phyloP scores from a whole-genome alignment of 2,113 vertebrate species.

The Stegostoma tigrinum region DNA sequence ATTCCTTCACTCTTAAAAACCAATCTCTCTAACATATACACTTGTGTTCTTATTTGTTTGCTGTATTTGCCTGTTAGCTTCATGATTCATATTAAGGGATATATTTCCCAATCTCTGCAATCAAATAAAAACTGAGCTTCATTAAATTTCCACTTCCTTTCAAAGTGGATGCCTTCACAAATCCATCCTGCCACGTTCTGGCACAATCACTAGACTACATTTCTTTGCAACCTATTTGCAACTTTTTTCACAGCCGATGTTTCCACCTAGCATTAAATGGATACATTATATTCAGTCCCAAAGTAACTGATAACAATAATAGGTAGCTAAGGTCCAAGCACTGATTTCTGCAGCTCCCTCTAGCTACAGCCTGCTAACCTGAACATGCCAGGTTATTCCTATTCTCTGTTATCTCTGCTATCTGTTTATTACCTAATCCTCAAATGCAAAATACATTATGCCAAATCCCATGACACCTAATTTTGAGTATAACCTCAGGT shows the following conservation, averaged over 20 bases:
- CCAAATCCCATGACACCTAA: too few species aligned
- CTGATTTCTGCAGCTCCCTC: too few species aligned
- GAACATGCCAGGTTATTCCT: too few species aligned
- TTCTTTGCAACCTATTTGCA: not conserved
- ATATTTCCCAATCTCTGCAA: not conserved
- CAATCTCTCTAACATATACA: not conserved
- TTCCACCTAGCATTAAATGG: not conserved
- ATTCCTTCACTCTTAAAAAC: not conserved
- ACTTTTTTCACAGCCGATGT: not conserved
- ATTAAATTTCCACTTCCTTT: not conserved
- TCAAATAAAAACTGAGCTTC: not conserved
- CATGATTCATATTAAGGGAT: not conserved
- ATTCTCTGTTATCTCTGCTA: too few species aligned
- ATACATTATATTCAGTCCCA: not conserved
- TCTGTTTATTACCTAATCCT: too few species aligned
- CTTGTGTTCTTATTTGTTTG: not conserved
- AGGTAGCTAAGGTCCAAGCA: too few species aligned
- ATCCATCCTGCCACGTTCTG: not conserved
- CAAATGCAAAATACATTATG: too few species aligned
- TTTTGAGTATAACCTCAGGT: too few species aligned
- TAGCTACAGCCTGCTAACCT: too few species aligned
- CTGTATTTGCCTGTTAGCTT: not conserved
- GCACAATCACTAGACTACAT: not conserved
- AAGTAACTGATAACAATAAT: too few species aligned
- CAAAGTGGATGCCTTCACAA: not conserved